These are phyloP conservation scores for Drosophila picticornis DNA, from an alignment of 2,888 invertebrate species.

Conservation along the genomic window DNA sequence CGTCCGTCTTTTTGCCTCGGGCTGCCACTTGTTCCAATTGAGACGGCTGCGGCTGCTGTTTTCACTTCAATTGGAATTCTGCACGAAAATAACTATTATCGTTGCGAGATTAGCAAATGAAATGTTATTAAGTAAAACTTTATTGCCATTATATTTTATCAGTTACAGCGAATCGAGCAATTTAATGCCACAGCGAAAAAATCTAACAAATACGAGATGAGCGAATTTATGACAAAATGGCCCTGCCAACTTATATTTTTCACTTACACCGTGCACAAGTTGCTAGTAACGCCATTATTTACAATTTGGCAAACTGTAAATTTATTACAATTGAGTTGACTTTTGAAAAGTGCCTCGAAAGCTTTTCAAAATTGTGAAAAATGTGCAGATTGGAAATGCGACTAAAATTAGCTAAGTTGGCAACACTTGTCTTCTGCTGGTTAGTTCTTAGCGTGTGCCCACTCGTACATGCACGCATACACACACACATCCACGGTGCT, in stretches of 20 bases:
- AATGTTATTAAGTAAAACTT: constrained; percentile 16
- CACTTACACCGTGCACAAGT: not conserved
- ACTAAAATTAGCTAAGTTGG: constrained; percentile 39
- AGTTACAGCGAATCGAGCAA: constrained; percentile 19
- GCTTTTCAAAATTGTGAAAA: constrained; percentile 6
- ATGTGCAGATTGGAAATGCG: constrained; percentile 26
- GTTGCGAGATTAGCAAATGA: constrained; percentile 9
- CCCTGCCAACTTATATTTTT: constrained; percentile 51
- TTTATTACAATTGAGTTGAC: not conserved
- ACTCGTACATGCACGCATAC: constrained; percentile 23
- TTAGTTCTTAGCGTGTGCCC: constrained; percentile 42
- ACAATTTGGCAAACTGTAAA: not conserved
- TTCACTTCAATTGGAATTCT: constrained; percentile 42
- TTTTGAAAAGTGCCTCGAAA: not conserved
- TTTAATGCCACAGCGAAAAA: constrained; percentile 33
- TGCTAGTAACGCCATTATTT: not conserved
- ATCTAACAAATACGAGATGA: constrained; percentile 53
- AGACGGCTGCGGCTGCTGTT: constrained; percentile 41
- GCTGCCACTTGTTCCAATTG: constrained; percentile 66
- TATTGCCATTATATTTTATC: constrained; percentile 16
- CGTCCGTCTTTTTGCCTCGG: constrained; percentile 59
- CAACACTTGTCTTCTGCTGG: constrained; percentile 44
- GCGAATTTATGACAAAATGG: constrained; percentile 49
- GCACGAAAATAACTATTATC: constrained; percentile 7
- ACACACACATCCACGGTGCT: constrained; percentile 1